Base-by-base conservation (phyloP, 2,888 invertebrate genomes). In the Scaptomyza parva region DNA sequence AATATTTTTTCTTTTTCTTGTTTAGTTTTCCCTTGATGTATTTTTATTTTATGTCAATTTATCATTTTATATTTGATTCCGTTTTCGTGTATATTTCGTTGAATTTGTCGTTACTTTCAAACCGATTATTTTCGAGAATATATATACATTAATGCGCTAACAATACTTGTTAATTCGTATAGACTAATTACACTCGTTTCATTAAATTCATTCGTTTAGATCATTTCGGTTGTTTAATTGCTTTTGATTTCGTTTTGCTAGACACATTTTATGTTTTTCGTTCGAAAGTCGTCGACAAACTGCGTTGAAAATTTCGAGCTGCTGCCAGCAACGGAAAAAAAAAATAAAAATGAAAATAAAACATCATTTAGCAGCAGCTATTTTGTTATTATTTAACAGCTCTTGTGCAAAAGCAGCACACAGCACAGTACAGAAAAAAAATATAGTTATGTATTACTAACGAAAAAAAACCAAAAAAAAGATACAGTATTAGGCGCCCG, bases 231-330 rank as follows among this genome's bases (percentile, higher is more conserved):
- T 26, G 30, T 62, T 73, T 47, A 47, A 60, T 75, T 52, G 44
- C 26, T 48, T 54, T 48, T 48, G 30, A 70, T 72, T 61, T 73
- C 51, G 37, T 70, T 61, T 61, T 47, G 65, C 78, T 68, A 75
- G 57, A 68, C 67, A 77, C 86, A 84, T 81, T 76, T 75, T 83
- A 76, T 82, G 81, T 86, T 81, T 80, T 81, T 80, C 76, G 76
- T 86, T 89, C 89, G 89, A 89, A 89, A 89, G 89, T 88, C 77
- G 87, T 79, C 90, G 88, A 85, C 80, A 87, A 90, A 89, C 90
- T 89, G 88, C 70, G 71, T 44, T 70, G 64, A 73, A 73, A 76
- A 72, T 81, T 75, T 76, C 67, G 63, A 59, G 63, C 62, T 45
- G 55, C 81, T 41, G 58, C 57, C 69, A 64, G 59, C 71, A 59